Evolutionary conservation across 2,113 vertebrate genomes (phyloP), one percentile per base, ranked within the genome.

Genomic region (Anguilla japonica): DNA sequence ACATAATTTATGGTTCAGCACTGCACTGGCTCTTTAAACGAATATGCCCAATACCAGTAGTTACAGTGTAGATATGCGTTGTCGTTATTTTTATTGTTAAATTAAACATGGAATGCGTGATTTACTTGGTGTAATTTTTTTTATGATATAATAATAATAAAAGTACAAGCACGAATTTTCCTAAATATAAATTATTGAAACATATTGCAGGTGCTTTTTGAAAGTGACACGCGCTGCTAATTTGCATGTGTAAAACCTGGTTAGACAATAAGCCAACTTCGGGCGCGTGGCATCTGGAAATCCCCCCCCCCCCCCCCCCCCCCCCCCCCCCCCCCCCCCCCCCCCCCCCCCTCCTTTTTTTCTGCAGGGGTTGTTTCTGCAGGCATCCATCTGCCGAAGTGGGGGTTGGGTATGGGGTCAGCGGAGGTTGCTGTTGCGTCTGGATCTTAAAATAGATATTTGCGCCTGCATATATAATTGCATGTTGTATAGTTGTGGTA

Each of bases 251-350:
- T 94, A 94, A 95, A 94, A 90, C 46, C 60, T 40, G 83, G n/a
- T 15, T 20, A 83, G 92, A 95, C 93, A 94, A 92, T 86, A 87
- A 85, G 39, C 71, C 43, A 91, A 90, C 94, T 90, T 94, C 89
- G 93, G 96, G 94, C 97, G 96, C 96, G 97, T 98, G 97, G 96
- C 96, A 91, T 94, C 93, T 95, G 95, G 92, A 93, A 88, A 87
- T 89, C 91, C 87, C 94, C 91, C 93, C 92, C 93, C 15, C 50
- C 9, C 50, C 50, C 11, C 1, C 6, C 3, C 43, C 3, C 43
- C 43, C 43, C 8, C 7, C 50, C 7, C 50, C 50, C 50, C 60
- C 18, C 0, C 8, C 7, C 50, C 7, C 50, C 50, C 50, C 60
- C 18, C 0, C 4, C 22, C 60, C 22, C 18, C 18, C 3, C 14